Evolutionary conservation across 2,888 invertebrate species (phyloP), one percentile per base, ranked within the genome.

Genomic region (Syrista parreyssii): DNA sequence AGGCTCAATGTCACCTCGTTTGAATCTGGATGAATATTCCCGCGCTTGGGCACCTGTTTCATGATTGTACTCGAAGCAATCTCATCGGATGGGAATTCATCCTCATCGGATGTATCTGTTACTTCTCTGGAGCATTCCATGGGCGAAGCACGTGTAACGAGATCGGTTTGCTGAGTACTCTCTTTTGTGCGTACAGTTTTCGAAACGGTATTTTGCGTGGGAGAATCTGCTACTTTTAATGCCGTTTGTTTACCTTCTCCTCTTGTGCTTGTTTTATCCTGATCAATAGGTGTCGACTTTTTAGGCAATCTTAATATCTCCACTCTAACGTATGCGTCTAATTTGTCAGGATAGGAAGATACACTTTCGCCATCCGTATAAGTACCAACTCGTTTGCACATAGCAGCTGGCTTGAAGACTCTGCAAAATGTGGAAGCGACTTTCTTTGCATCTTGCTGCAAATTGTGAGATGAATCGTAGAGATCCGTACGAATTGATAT

Each of bases 401-500:
- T 76, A 55, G 79, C 69, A 12, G 77, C 74, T 12, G 81, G 77
- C 76, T 84, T 86, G 36, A 83, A 85, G 23, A 84, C 81, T 72
- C 83, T 82, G 68, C 81, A 84, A 33, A 84, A 84, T 79, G 83
- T 82, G 12, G 74, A 74, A 30, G 36, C 30, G 12, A 32, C 30
- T 78, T 86, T 89, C 68, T 87, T 87, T 1, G 78, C 72, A 12
- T 88, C 87, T 6, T 88, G 84, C n/a, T 85, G 84, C 2, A 82
- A 76, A 75, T 82, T 85, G 12, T 87, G 86, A 23, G 88, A 88
- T 4, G 90, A 88, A 82, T 90, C 87, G 40, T 90, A 90, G 1
- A 90, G 79, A 76, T 90, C 89, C 35, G 88, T 90, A 73, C 90
- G 88, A 83, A 91, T 90, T 0, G 90, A 89, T 73, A 91, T 88